Conservation (phyloP, 2,888 invertebrate species). For the Dorcus hopei region DNA sequence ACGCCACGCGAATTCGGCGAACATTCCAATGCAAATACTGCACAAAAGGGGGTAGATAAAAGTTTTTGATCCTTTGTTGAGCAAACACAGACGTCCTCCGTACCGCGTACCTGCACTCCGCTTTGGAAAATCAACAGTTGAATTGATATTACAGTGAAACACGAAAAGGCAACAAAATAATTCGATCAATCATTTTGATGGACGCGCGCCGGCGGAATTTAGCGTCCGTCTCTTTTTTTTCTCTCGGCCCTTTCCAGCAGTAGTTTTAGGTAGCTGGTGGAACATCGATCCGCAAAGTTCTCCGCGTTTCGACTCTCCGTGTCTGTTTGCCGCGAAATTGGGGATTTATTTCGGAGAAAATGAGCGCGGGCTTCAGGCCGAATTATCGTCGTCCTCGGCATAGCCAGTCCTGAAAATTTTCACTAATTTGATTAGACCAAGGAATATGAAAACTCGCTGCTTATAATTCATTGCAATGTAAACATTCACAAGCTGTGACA, state of each 20-base stretch:
- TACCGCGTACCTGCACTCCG: conserved; percentile 16
- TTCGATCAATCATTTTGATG: conserved; percentile 27
- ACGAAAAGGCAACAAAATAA: conserved; percentile 22
- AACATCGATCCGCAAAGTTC: too few relatives aligned
- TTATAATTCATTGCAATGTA: too few relatives aligned
- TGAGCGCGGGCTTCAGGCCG: too few relatives aligned
- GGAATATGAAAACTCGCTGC: too few relatives aligned
- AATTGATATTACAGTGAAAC: conserved; percentile 17
- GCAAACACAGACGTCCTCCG: conserved; percentile 9
- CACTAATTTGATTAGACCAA: too few relatives aligned
- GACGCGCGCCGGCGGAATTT: conserved; percentile 5
- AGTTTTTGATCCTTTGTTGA: conserved; percentile 1
- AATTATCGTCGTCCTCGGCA: too few relatives aligned
- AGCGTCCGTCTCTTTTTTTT: not conserved
- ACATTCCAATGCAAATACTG: not conserved
- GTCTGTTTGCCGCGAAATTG: too few relatives aligned
- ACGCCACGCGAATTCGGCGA: not conserved
- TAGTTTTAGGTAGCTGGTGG: too few relatives aligned
- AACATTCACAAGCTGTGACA: too few relatives aligned
- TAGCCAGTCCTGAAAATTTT: too few relatives aligned
- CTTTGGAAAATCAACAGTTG: conserved; percentile 26
- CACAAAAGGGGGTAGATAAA: conserved; percentile 1
- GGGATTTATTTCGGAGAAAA: too few relatives aligned
- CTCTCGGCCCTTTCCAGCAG: not conserved
- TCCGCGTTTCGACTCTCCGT: too few relatives aligned